phyloP scores from a whole-genome alignment of 2,888 invertebrate species.

The Yponomeuta cagnagella region DNA sequence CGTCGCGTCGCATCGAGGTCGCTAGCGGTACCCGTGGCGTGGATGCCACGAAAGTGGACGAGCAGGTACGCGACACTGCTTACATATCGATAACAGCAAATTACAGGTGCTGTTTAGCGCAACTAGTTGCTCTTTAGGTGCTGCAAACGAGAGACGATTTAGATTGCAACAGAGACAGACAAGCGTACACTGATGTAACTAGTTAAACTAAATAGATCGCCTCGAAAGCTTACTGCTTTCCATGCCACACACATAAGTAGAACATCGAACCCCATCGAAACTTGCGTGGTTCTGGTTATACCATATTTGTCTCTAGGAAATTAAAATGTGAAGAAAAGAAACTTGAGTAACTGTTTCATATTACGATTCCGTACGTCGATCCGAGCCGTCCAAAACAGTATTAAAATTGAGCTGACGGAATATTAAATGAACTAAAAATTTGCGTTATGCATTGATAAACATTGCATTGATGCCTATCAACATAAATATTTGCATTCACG shows the following conservation, averaged over 20 bases:
- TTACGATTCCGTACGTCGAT: constrained; percentile 21
- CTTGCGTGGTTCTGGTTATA: constrained; percentile 20
- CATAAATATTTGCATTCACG: background rate
- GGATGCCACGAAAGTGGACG: constrained; percentile 71
- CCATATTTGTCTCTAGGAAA: background rate
- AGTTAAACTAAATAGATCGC: constrained; percentile 35
- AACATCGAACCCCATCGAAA: constrained; percentile 48
- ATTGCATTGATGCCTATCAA: background rate
- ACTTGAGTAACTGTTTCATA: constrained; percentile 3
- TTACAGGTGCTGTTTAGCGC: constrained; percentile 54
- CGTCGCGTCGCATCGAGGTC: constrained; percentile 69
- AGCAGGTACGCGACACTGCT: constrained; percentile 72
- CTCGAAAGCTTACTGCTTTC: constrained; percentile 45
- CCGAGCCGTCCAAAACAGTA: constrained; percentile 30
- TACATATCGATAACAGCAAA: constrained; percentile 68
- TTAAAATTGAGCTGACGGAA: constrained; percentile 30
- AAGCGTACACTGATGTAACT: constrained; percentile 31
- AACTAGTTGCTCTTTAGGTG: constrained; percentile 29
- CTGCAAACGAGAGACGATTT: constrained; percentile 36
- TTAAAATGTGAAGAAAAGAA: constrained; percentile 1
- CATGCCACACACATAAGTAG: constrained; percentile 27
- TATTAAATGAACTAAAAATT: constrained; percentile 26
- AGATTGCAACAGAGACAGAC: constrained; percentile 39
- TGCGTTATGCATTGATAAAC: background rate
- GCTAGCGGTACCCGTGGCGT: constrained; percentile 70